phyloP scores from a whole-genome alignment of 2,797 vertebrate species.

The Neostethus bicornis region DNA sequence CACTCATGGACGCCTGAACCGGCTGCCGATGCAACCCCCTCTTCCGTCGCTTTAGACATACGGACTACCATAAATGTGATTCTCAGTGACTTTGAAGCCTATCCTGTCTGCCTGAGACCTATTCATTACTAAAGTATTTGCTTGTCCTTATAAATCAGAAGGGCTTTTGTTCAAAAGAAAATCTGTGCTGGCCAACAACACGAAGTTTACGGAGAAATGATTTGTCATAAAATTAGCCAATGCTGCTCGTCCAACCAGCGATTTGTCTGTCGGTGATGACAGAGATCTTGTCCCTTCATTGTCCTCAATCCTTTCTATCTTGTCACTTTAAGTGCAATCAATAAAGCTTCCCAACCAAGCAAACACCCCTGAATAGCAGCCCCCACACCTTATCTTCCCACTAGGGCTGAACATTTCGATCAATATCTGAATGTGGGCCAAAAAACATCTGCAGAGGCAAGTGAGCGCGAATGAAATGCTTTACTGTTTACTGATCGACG shows the following conservation, averaged over 20 bases:
- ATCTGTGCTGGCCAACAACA: no score
- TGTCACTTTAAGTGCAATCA: slow-evolving; percentile 79
- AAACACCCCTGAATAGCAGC: slow-evolving; percentile 57
- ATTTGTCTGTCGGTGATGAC: slow-evolving; percentile 64
- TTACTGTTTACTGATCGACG: no score
- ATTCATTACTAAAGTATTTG: slow-evolving; percentile 56
- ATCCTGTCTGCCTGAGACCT: slow-evolving; percentile 36
- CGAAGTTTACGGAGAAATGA: no score
- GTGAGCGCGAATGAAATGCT: no score
- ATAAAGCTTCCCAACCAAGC: slow-evolving; percentile 65
- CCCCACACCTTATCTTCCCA: slow-evolving; percentile 31
- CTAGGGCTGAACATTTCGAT: slow-evolving; percentile 66
- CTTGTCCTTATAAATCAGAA: slow-evolving; percentile 58
- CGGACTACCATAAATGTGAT: no score
- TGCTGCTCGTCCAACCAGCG: slow-evolving; percentile 32
- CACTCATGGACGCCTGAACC: slow-evolving; percentile 37
- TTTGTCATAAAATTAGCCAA: slow-evolving; percentile 60
- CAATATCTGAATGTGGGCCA: slow-evolving; percentile 68
- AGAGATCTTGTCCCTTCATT: slow-evolving; percentile 71
- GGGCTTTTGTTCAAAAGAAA: no score
- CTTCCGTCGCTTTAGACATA: no score
- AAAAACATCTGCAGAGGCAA: no score
- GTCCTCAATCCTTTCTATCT: slow-evolving; percentile 79
- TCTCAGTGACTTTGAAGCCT: slow-evolving; percentile 38
- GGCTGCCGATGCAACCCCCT: slow-evolving; percentile 31